Evolutionary conservation across 1,140 invertebrate genomes (phyloP).

Genomic region (Physella acuta): DNA sequence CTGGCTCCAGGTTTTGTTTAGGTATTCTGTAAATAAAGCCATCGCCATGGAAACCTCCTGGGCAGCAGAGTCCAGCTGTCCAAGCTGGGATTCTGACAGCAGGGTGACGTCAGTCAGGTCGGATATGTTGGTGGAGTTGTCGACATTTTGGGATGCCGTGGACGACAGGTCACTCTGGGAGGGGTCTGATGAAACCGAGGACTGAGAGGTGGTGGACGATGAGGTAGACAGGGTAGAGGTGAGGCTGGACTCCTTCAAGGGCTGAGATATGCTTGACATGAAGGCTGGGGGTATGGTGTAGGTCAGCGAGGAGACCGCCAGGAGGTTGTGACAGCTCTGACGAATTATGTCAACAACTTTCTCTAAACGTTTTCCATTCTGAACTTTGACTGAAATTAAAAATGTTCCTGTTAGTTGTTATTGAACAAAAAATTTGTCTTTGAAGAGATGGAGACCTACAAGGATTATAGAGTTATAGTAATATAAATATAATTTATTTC

Average conservation of each 20-base stretch:
- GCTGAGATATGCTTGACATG: no score
- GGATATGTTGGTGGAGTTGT: background rate
- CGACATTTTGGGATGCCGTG: background rate
- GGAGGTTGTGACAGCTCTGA: background rate
- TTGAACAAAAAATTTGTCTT: no score
- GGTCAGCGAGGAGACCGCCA: background rate
- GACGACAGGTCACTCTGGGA: background rate
- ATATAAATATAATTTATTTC: no score
- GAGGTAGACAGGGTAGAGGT: no score
- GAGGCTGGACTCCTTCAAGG: no score
- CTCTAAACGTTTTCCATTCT: no score
- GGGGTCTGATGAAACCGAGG: background rate
- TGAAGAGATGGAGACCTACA: no score
- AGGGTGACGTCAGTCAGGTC: constrained; percentile 34
- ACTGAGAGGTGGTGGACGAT: background rate
- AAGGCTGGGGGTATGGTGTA: background rate
- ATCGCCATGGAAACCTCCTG: constrained; percentile 38
- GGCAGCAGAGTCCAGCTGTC: constrained; percentile 39
- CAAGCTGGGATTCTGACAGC: constrained; percentile 41
- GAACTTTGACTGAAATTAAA: no score
- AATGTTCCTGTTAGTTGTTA: no score
- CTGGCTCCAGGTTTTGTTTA: constrained; percentile 26
- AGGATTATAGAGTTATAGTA: no score
- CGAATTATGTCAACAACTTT: background rate
- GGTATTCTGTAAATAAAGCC: constrained; percentile 29